Conservation (phyloP, 1,140 invertebrate genomes). For the Megathymus violae region DNA sequence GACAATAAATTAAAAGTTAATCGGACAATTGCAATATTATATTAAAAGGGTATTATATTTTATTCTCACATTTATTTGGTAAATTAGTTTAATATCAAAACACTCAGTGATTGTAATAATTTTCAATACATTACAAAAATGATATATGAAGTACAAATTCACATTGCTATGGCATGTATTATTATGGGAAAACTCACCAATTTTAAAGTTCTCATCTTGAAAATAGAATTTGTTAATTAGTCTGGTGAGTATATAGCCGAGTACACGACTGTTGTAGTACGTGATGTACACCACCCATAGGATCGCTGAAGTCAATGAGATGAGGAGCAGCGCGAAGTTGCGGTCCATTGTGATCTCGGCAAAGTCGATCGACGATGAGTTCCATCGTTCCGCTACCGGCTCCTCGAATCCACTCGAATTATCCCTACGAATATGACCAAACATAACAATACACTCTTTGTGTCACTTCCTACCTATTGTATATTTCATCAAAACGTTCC, state of each 20-base stretch:
- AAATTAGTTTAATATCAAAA: conserved; percentile 1
- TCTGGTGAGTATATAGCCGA: conserved; percentile 95
- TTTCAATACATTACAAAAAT: too few relatives aligned
- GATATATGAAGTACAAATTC: too few relatives aligned
- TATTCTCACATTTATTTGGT: conserved; percentile 8
- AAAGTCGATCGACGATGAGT: conserved; percentile 84
- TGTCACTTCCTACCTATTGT: conserved; percentile 39
- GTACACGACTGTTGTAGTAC: conserved; percentile 96
- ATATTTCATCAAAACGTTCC: conserved; percentile 34
- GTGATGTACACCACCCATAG: conserved; percentile 97
- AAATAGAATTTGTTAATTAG: conserved; percentile 95
- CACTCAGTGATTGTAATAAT: too few relatives aligned
- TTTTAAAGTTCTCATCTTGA: conserved; percentile 93
- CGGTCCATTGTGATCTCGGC: conserved; percentile 92
- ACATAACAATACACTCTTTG: conserved; percentile 55
- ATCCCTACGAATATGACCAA: conserved; percentile 57
- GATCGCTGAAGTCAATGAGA: conserved; percentile 91
- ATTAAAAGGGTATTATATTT: too few relatives aligned
- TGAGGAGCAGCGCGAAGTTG: conserved; percentile 90
- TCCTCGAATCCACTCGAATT: conserved; percentile 72
- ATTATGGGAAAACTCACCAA: conserved; percentile 92
- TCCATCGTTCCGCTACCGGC: conserved; percentile 84
- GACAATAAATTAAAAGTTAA: background rate
- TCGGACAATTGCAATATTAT: too few relatives aligned
- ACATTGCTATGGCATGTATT: too few relatives aligned